Evolutionary conservation across 2,113 vertebrate genomes (phyloP).

Genomic region (Dicerorhinus sumatrensis): DNA sequence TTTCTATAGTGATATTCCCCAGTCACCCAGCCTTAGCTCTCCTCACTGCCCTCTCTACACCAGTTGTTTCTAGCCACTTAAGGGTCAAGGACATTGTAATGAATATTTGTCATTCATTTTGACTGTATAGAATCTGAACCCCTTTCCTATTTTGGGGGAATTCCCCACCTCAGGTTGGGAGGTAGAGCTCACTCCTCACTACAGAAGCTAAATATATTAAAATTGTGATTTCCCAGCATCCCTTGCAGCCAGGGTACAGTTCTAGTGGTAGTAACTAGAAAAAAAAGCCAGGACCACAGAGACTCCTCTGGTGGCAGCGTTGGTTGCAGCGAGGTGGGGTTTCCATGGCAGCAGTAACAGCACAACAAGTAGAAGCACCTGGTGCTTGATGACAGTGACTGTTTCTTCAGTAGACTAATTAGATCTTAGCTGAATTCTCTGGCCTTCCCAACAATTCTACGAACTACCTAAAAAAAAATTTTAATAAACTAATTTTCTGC

Average conservation of each 20-base stretch:
- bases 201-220: not conserved
- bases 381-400: not conserved
- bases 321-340: not conserved
- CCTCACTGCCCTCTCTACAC: not conserved
- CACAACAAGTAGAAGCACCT: not conserved
- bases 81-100: not conserved
- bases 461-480: not conserved
- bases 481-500: constrained; percentile 49
- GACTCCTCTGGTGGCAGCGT: not conserved
- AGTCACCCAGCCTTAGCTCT: not conserved
- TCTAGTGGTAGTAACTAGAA: not conserved
- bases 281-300: not conserved
- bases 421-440: not conserved
- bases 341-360: not conserved
- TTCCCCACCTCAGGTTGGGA: not conserved
- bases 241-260: not conserved
- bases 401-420: not conserved
- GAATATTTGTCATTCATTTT: not conserved
- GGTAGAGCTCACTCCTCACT: not conserved
- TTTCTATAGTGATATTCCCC: not conserved
- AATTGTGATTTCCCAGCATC: constrained; percentile 17
- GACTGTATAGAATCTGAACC: not conserved
- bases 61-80: not conserved
- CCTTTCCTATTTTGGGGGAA: not conserved
- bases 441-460: not conserved